These are phyloP conservation scores for Caenorhabditis sp. DNA, from an alignment of 2,888 invertebrate species.

Conservation along the genomic window DNA sequence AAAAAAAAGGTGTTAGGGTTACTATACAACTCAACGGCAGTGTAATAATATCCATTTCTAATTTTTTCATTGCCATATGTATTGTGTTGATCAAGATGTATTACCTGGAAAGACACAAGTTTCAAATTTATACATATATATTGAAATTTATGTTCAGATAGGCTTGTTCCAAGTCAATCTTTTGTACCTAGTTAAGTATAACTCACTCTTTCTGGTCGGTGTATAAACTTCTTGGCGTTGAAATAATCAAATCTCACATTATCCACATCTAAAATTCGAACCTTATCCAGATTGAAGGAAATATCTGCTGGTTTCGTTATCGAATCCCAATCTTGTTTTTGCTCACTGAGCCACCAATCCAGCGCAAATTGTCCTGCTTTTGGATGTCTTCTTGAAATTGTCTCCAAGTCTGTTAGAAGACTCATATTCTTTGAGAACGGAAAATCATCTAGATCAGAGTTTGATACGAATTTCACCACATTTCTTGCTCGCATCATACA, in stretches of 20 bases:
- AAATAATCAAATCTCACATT: conserved; percentile 14
- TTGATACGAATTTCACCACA: conserved; percentile 27
- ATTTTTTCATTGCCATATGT: conserved; percentile 15
- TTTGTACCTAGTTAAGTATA: too few relatives aligned
- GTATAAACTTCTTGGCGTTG: conserved; percentile 27
- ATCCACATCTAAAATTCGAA: not conserved
- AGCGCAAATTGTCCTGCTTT: conserved; percentile 13
- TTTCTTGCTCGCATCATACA: conserved; percentile 22
- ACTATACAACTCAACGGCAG: not conserved
- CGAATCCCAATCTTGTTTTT: conserved; percentile 14
- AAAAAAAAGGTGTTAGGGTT: conserved; percentile 9
- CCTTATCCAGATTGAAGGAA: conserved; percentile 1
- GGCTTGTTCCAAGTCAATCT: too few relatives aligned
- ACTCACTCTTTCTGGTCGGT: conserved; percentile 35
- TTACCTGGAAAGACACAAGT: not conserved
- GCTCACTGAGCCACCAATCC: conserved; percentile 11
- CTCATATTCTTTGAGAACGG: conserved; percentile 8
- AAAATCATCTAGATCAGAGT: conserved; percentile 29
- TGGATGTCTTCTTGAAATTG: not conserved
- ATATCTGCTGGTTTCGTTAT: conserved; percentile 7
- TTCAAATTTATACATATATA: not conserved
- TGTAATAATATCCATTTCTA: conserved; percentile 1
- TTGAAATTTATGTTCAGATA: not conserved
- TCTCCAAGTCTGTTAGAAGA: conserved; percentile 6
- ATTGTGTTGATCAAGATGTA: conserved; percentile 18